phyloP scores from a whole-genome alignment of 2,797 vertebrate genomes.

The Sebastes alutus region DNA sequence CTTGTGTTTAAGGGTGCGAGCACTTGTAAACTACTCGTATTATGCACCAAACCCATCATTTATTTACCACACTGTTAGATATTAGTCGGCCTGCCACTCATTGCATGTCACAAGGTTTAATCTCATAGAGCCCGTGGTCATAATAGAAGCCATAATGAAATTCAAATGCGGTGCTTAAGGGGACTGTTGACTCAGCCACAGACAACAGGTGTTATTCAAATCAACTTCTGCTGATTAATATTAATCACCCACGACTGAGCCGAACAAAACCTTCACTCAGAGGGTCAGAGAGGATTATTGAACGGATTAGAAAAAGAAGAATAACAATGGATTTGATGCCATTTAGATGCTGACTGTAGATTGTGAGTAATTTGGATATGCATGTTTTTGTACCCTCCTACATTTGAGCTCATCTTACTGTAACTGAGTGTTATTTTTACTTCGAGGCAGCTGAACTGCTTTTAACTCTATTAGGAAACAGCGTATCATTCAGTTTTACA shows the following conservation, averaged over 20 bases:
- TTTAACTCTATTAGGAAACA: slow-evolving; percentile 2
- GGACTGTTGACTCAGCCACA: slow-evolving; percentile 60
- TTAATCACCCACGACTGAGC: slow-evolving; percentile 27
- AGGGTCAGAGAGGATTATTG: slow-evolving; percentile 5
- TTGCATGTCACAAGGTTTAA: slow-evolving; percentile 38
- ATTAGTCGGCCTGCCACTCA: slow-evolving; percentile 13
- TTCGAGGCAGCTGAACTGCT: not conserved
- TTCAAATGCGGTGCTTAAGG: slow-evolving; percentile 53
- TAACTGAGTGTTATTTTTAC: not conserved
- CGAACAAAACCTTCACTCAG: slow-evolving; percentile 12
- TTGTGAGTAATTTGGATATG: not conserved
- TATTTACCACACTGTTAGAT: not conserved
- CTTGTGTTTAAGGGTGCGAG: not conserved
- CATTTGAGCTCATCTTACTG: not conserved
- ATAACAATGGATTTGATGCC: not conserved
- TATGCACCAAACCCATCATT: not conserved
- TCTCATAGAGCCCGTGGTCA: slow-evolving; percentile 31
- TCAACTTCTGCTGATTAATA: slow-evolving; percentile 63
- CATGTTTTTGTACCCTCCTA: not conserved
- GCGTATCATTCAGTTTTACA: not conserved
- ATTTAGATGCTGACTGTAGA: not conserved
- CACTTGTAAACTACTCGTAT: not conserved
- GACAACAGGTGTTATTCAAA: slow-evolving; percentile 74
- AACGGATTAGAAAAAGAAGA: not conserved
- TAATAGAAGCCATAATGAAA: slow-evolving; percentile 44